A percentile compares a stretch with the other conserved stretches of the same genome.
Evolutionary conservation across 2,113 vertebrate species (phyloP).

Genomic region (Corydoras sp.): DNA sequence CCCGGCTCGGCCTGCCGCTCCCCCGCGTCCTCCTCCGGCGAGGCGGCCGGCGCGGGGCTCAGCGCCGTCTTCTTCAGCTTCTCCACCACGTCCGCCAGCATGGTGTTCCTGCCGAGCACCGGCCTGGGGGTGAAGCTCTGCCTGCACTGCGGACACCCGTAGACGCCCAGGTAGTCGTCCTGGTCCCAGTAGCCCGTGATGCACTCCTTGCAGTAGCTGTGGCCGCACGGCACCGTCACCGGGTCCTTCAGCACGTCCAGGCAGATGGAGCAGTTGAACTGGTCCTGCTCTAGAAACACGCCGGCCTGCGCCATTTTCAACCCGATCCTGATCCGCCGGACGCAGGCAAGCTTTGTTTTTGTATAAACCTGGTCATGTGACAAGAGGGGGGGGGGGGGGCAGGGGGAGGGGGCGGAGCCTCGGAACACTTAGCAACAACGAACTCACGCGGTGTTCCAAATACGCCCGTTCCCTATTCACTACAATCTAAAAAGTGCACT

Average conservation of each 20-base stretch:
- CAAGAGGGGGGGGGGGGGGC: not conserved
- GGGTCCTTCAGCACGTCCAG: conserved; percentile 63
- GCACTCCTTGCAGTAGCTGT: conserved; percentile 66
- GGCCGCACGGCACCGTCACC: conserved; percentile 67
- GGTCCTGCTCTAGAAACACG: conserved; percentile 63
- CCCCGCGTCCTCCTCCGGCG: not conserved
- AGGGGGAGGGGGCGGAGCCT: not conserved
- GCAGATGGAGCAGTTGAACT: conserved; percentile 69
- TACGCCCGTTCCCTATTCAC: not conserved
- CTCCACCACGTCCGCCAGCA: conserved; percentile 69
- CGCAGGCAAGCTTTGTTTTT: conserved; percentile 36
- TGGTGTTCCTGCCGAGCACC: conserved; percentile 61
- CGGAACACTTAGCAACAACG: not conserved
- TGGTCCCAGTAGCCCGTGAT: conserved; percentile 69
- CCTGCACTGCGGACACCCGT: conserved; percentile 65
- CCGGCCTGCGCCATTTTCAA: conserved; percentile 62
- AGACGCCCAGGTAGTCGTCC: conserved; percentile 59
- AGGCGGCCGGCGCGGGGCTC: not conserved
- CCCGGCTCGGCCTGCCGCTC: conserved; percentile 49
- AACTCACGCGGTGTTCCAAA: not conserved
- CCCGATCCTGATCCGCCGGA: not conserved
- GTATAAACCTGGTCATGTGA: conserved; percentile 36
- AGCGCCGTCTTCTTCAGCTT: conserved; percentile 53
- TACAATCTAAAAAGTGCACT: not conserved
- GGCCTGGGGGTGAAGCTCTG: conserved; percentile 66